Evolutionary conservation across 2,888 invertebrate species (phyloP).

Genomic region (Endomychus coccineus): DNA sequence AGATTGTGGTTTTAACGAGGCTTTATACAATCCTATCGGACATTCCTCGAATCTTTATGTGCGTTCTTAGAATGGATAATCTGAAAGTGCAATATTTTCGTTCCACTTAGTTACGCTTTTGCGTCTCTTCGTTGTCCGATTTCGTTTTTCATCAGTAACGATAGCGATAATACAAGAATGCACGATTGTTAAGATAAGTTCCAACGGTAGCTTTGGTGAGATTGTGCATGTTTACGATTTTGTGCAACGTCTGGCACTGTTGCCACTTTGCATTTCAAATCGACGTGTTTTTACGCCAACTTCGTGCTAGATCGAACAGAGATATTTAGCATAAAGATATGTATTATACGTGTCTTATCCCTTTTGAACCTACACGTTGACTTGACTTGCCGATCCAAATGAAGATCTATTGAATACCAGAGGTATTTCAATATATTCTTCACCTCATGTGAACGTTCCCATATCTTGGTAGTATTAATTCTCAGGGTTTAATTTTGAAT

Average conservation of each 20-base stretch:
- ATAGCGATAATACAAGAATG: conserved; percentile 34
- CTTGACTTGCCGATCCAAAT: conserved; percentile 23
- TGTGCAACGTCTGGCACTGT: conserved; percentile 31
- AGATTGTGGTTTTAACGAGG: too few relatives aligned
- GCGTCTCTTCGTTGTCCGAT: too few relatives aligned
- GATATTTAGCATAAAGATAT: conserved; percentile 41
- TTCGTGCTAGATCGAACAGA: conserved; percentile 40
- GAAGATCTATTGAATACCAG: conserved; percentile 28
- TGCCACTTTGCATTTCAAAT: conserved; percentile 42
- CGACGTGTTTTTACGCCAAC: conserved; percentile 38
- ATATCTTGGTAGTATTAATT: too few relatives aligned
- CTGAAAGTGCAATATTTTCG: too few relatives aligned
- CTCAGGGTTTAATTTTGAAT: too few relatives aligned
- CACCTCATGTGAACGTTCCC: too few relatives aligned
- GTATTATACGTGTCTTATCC: conserved; percentile 38
- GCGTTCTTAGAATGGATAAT: too few relatives aligned
- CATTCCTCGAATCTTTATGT: too few relatives aligned
- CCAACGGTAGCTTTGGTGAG: conserved; percentile 34
- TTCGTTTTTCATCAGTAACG: too few relatives aligned
- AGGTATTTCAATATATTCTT: conserved; percentile 8
- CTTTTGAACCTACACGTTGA: conserved; percentile 31
- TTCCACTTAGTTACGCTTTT: too few relatives aligned
- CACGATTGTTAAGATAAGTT: conserved; percentile 38
- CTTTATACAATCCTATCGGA: too few relatives aligned
- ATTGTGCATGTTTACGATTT: conserved; percentile 38